These are phyloP conservation scores for Chloroceryle amazona DNA, from an alignment of 2,797 vertebrate genomes.

Conservation along the genomic window DNA sequence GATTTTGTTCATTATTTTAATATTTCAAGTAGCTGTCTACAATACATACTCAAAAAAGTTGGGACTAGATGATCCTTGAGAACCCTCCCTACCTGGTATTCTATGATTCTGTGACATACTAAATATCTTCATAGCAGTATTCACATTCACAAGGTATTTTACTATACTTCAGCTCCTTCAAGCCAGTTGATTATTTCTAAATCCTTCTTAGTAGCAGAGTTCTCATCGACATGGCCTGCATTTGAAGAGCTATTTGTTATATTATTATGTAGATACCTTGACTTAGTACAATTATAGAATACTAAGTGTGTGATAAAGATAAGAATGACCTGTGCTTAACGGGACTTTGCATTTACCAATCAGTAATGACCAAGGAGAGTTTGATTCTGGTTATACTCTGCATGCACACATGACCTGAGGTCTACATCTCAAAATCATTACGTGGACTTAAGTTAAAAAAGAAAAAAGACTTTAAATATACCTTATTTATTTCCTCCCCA, in stretches of 20 bases:
- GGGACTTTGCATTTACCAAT: neutral
- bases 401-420: neutral
- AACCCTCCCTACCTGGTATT: too few relatives aligned
- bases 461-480: neutral
- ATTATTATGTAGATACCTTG: neutral
- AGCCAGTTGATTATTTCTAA: neutral
- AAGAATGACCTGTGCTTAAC: neutral
- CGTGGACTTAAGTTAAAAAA: neutral
- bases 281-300: neutral
- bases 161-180: neutral
- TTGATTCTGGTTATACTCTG: conserved; percentile 5
- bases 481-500: neutral
- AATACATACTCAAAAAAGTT: neutral
- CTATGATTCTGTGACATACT: neutral
- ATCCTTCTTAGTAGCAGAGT: neutral
- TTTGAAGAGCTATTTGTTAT: neutral
- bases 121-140: neutral
- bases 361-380: neutral
- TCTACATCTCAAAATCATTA: neutral
- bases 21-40: neutral
- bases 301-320: neutral
- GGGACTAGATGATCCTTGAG: too few relatives aligned
- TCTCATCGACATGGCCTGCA: neutral
- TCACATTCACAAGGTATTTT: neutral
- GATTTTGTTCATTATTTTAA: neutral